Percentiles rank a stretch among this genome's conserved stretches.
Evolutionary conservation across 2,888 invertebrate species (phyloP).

Genomic region (Eupithecia abbreviata): DNA sequence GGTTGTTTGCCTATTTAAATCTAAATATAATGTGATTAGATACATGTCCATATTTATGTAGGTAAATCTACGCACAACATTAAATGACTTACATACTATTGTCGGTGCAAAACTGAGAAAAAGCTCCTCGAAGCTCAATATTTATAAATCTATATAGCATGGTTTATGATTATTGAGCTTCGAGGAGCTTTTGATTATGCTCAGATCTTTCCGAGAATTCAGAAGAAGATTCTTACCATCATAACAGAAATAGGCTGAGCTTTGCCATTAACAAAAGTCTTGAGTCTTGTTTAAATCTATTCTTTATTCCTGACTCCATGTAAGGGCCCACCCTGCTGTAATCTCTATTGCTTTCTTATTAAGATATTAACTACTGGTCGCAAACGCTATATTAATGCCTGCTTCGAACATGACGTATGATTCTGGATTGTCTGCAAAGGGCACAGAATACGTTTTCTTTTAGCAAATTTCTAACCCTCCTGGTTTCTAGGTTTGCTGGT

Average conservation of each 20-base stretch:
- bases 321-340: slow-evolving; percentile 34
- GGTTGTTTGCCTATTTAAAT: too few relatives aligned
- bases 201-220: background rate
- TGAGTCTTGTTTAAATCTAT: too few relatives aligned
- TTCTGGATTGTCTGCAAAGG: slow-evolving; percentile 29
- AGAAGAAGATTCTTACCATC: background rate
- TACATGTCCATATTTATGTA: too few relatives aligned
- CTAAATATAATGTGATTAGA: too few relatives aligned
- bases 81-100: too few relatives aligned
- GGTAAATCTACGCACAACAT: too few relatives aligned
- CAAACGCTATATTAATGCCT: slow-evolving; percentile 70
- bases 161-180: background rate
- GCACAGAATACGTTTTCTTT: slow-evolving; percentile 27
- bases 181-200: background rate
- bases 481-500: background rate
- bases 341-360: slow-evolving; percentile 75
- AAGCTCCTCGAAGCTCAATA: too few relatives aligned
- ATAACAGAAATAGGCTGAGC: too few relatives aligned
- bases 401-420: slow-evolving; percentile 32
- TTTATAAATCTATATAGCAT: too few relatives aligned
- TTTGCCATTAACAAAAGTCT: too few relatives aligned
- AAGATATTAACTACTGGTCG: slow-evolving; percentile 77
- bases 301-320: slow-evolving; percentile 17
- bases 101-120: too few relatives aligned
- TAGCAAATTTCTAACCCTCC: background rate